Base-by-base conservation (phyloP, 2,888 invertebrate genomes). In the Catonia carolina region DNA sequence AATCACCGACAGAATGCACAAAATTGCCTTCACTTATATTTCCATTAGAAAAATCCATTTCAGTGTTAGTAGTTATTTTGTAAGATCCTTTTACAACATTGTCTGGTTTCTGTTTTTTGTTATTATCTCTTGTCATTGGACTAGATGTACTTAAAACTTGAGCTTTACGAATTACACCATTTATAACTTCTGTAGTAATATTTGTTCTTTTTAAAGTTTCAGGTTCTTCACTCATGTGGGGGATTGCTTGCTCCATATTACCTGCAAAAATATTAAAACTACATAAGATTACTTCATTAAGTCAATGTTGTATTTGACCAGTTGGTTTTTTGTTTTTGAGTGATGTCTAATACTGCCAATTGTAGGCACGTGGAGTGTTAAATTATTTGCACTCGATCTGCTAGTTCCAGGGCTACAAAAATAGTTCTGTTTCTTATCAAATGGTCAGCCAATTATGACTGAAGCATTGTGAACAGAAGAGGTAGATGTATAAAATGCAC, bases 161-260 rank as follows among this genome's bases (percentile, higher is more conserved):
- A 2, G 45, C 22, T 23, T 20, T 45, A 14, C 27, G 45, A 14
- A 45, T 27, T 6, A 45, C 23, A 27, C 45, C 45, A 15, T 45
- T 45, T 23, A 18, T 45, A 14, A 45, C 45, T 22, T 45, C 45
- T 23, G 45, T 45, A 22, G 45, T 14, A 20, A 45, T 45, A 23
- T 22, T 45, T 7, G 18, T 45, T 17, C 18, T 14, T 27, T 45
- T 45, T 22, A 45, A 12, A 12, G 45, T 23, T 7, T 42, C 41
- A 17, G 27, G 27, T 23, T 42, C 53, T 53, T 53, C 53, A 8
- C 31, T 6, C 39, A 39, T 37, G 42, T 53, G 17, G 18, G 27
- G 27, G 15, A 53, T 27, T 17, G 41, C 31, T 18, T 53, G 37
- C 17, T 53, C 53, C 14, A 53, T 27, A 31, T 53, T 37, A 27